Conservation (phyloP, 2,888 invertebrate genomes). For the Cyrtodaria siliqua region DNA sequence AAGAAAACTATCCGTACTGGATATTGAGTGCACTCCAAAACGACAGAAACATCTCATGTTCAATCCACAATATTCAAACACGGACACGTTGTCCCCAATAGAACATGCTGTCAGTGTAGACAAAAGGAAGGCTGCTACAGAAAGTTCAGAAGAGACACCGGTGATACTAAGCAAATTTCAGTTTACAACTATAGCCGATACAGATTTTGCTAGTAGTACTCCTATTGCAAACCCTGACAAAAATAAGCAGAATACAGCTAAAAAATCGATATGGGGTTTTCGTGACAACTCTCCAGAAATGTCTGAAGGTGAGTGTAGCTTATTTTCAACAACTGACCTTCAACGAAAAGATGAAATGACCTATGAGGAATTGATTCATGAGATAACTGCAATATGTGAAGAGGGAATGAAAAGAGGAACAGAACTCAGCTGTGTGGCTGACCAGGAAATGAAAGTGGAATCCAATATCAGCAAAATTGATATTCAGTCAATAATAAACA, state of each 20-base stretch:
- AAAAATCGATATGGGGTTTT: background rate
- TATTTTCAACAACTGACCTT: no score
- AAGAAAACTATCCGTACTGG: background rate
- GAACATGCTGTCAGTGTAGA: background rate
- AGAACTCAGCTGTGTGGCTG: no score
- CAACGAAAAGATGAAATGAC: background rate
- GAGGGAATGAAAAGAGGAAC: background rate
- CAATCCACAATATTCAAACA: background rate
- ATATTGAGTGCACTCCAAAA: slow-evolving; percentile 30
- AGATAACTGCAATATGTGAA: background rate
- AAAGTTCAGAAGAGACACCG: slow-evolving; percentile 7
- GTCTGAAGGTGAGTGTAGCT: no score
- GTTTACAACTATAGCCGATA: background rate
- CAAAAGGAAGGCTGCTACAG: background rate
- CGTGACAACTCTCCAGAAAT: no score
- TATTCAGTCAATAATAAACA: no score
- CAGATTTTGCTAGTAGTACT: slow-evolving; percentile 15
- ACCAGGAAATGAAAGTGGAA: no score
- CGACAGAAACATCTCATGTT: background rate
- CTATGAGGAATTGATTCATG: background rate
- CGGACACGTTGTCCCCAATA: slow-evolving; percentile 13
- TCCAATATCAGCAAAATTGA: no score
- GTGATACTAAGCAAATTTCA: slow-evolving; percentile 9
- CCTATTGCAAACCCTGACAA: slow-evolving; percentile 2
- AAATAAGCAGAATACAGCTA: no score